Percentiles rank a stretch among this genome's conserved stretches.
phyloP scores from a whole-genome alignment of 2,797 vertebrate genomes.

The Sciurus vulgaris region DNA sequence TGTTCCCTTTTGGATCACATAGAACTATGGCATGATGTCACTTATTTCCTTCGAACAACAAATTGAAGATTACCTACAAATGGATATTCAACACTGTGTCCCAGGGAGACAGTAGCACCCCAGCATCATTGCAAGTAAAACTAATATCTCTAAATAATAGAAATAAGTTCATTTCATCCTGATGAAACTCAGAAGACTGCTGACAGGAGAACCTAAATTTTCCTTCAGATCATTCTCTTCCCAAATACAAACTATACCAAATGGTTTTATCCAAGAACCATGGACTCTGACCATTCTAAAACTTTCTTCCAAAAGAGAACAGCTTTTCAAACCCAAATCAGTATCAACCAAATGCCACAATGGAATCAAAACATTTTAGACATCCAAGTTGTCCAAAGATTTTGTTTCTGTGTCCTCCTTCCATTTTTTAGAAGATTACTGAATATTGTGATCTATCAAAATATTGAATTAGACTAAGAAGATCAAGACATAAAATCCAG shows the following conservation, averaged over 20 bases:
- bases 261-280: background rate
- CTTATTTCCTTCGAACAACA: background rate
- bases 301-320: background rate
- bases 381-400: background rate
- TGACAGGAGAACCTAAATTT: background rate
- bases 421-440: background rate
- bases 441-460: no score
- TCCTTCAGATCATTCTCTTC: background rate
- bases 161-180: background rate
- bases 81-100: background rate
- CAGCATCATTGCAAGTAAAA: slow-evolving; percentile 4
- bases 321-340: background rate
- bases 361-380: slow-evolving; percentile 12
- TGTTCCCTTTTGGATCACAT: background rate
- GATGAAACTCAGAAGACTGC: background rate
- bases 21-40: background rate
- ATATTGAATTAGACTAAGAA: background rate
- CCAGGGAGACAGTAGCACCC: background rate
- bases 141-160: background rate
- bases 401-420: background rate
- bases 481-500: background rate
- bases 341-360: background rate
- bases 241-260: background rate
- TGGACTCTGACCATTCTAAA: background rate
- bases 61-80: background rate